phyloP scores from a whole-genome alignment of 2,888 invertebrate species.

The Pyrrhosoma nymphula region DNA sequence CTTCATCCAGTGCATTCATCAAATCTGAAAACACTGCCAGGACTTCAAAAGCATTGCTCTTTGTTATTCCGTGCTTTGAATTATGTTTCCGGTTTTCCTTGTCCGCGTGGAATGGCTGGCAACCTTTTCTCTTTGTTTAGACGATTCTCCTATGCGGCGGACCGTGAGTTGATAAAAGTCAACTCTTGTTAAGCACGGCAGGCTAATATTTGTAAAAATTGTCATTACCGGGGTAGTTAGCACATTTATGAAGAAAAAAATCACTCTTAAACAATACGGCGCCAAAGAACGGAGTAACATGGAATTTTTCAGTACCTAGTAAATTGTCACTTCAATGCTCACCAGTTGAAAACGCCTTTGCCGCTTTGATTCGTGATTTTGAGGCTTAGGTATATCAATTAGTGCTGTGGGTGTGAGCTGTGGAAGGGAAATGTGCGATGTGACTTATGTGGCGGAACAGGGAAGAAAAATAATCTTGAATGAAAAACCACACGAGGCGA shows the following conservation, averaged over 20 bases:
- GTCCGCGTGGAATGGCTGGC: background rate
- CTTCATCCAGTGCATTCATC: background rate
- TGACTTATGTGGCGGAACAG: too few species aligned
- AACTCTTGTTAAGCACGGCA: background rate
- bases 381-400: too few species aligned
- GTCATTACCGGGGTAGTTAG: background rate
- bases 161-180: background rate
- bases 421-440: too few species aligned
- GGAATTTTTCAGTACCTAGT: too few species aligned
- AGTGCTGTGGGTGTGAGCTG: too few species aligned
- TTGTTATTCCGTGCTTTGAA: background rate
- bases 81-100: background rate
- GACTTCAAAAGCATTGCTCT: background rate
- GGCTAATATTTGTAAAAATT: background rate
- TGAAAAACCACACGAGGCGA: too few species aligned
- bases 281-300: too few species aligned
- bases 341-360: too few species aligned
- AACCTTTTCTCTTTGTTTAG: background rate
- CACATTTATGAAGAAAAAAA: background rate
- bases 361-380: too few species aligned
- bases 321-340: too few species aligned
- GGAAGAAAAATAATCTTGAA: too few species aligned
- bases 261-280: too few species aligned
- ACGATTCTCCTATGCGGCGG: background rate
- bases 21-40: background rate